Evolutionary conservation across 2,888 invertebrate genomes (phyloP).

Genomic region (Rhorus exstirpatorius): DNA sequence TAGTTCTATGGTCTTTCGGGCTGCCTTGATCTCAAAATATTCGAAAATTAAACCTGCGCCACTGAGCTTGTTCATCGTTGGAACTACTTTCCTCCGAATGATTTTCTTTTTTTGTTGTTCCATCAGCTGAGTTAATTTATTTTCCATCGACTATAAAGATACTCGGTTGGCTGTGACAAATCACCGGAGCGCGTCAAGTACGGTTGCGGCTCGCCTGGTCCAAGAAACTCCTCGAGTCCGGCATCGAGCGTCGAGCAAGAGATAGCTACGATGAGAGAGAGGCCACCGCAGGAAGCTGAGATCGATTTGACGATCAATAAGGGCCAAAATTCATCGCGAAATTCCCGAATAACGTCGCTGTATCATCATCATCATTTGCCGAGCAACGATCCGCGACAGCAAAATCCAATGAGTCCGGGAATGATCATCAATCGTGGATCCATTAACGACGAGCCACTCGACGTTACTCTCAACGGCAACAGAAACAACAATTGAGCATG

Average conservation of each 20-base stretch:
- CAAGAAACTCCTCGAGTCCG: slow-evolving; percentile 77
- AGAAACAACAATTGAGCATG: slow-evolving; percentile 77
- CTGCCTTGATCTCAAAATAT: too few species aligned
- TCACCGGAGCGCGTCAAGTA: slow-evolving; percentile 82
- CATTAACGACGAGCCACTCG: slow-evolving; percentile 82
- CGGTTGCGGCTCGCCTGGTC: slow-evolving; percentile 80
- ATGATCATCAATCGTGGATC: slow-evolving; percentile 66
- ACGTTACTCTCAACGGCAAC: slow-evolving; percentile 82
- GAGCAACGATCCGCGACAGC: slow-evolving; percentile 72
- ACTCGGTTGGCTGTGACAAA: slow-evolving; percentile 80
- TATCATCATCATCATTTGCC: slow-evolving; percentile 78
- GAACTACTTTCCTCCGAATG: too few species aligned
- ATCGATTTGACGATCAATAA: slow-evolving; percentile 84
- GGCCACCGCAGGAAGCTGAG: slow-evolving; percentile 82
- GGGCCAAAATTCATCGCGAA: slow-evolving; percentile 77
- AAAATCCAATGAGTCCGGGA: slow-evolving; percentile 76
- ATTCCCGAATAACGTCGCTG: slow-evolving; percentile 77
- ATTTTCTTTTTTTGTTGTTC: too few species aligned
- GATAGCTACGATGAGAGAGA: slow-evolving; percentile 49
- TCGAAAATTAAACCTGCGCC: too few species aligned
- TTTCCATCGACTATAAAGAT: slow-evolving; percentile 66
- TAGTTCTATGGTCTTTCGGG: too few species aligned
- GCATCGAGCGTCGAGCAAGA: slow-evolving; percentile 71
- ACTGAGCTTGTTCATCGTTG: too few species aligned
- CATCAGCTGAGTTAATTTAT: too few species aligned